Evolutionary conservation across 2,888 invertebrate genomes (phyloP).

Genomic region (Drosophila helvetica): DNA sequence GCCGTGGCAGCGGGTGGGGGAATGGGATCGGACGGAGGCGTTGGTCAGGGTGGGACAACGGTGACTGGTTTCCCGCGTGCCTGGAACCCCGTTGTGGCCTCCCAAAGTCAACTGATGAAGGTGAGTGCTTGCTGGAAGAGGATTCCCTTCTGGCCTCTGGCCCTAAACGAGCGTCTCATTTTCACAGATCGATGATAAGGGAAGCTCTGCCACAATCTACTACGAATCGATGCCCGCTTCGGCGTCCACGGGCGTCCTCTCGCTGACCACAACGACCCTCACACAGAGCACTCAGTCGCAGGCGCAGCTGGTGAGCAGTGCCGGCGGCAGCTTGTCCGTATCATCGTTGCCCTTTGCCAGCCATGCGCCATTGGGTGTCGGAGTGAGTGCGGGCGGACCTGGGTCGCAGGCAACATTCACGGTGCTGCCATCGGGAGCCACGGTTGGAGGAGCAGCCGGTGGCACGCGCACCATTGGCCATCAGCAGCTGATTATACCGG

Average conservation of each 20-base stretch:
- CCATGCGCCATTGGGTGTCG: slow-evolving; percentile 51
- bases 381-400: slow-evolving; percentile 34
- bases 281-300: slow-evolving; percentile 79
- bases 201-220: slow-evolving; percentile 83
- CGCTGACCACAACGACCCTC: slow-evolving; percentile 82
- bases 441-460: slow-evolving; percentile 44
- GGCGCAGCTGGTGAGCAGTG: slow-evolving; percentile 65
- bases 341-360: slow-evolving; percentile 80
- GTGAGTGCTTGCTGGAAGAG: not conserved
- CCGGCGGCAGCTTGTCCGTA: slow-evolving; percentile 67
- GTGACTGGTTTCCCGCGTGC: slow-evolving; percentile 78
- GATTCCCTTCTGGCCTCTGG: not conserved
- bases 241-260: slow-evolving; percentile 82
- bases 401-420: slow-evolving; percentile 82
- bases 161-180: not conserved
- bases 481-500: slow-evolving; percentile 72
- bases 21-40: slow-evolving; percentile 16
- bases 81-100: slow-evolving; percentile 35
- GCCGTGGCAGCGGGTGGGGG: slow-evolving; percentile 48
- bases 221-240: slow-evolving; percentile 83
- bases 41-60: slow-evolving; percentile 19
- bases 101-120: slow-evolving; percentile 50
- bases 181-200: slow-evolving; percentile 47
- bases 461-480: slow-evolving; percentile 78
- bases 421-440: slow-evolving; percentile 78